Evolutionary conservation across 2,888 invertebrate species (phyloP), one percentile per base, ranked within the genome.

Genomic region (Cheilosia vulpina): DNA sequence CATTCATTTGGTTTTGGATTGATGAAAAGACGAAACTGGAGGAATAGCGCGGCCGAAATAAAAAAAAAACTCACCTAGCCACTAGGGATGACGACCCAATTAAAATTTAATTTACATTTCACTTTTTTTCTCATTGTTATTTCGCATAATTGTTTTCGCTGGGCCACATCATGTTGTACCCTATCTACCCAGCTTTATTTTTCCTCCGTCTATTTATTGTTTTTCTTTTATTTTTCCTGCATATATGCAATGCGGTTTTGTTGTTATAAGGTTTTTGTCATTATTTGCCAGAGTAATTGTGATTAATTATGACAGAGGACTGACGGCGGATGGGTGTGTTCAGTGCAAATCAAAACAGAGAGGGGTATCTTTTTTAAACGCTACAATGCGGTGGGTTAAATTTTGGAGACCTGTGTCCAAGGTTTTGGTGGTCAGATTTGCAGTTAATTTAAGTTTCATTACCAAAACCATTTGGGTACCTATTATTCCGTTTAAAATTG

Each of bases 81-180:
- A 52, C 69, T 19, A 65, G 75, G 65, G 69, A 69, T 76, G 69
- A 71, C 76, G 69, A 75, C 69, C 81, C 81, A 81, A 81, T 81
- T 81, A 76, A 81, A 81, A 71, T 76, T 81, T 81, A 76, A 81
- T 81, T 81, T 81, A 75, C 68, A 73, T 55, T 69, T 52, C 2
- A 21, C 31, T 9, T 63, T 43, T 50, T 60, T 58, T 63, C 38
- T 41, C 69, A 34, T 34, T 72, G 34, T 65, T 79, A 47, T 66
- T 55, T 38, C 34, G 62, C 53, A 43, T 81, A 81, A 81, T 81
- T 81, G 81, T 81, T 81, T 81, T 81, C 19, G 43, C 65, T 65
- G 43, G 47, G 34, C 63, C 47, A 13, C 47, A 21, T 21, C 53
- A 53, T 45, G 31, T 60, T 45, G 31, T 68, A 47, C n/a, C 45